These are phyloP conservation scores for Drosophila elegans DNA, from an alignment of 1,140 invertebrate genomes.

Conservation along the genomic window DNA sequence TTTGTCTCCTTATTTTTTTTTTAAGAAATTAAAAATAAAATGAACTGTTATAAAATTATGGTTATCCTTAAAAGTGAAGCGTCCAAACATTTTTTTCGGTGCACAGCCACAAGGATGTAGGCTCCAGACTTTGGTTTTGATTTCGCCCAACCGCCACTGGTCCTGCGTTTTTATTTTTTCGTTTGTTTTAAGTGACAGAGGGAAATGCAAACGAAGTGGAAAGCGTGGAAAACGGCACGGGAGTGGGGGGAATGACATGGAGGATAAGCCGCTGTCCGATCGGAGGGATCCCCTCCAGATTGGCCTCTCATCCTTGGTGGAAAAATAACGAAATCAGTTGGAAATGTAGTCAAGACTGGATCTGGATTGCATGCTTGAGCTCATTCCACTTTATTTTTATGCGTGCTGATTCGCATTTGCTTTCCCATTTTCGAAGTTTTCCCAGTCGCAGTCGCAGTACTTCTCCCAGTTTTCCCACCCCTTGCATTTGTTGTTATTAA, in stretches of 20 bases:
- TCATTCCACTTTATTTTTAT: constrained; percentile 5
- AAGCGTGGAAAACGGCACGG: constrained; percentile 6
- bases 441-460: not conserved
- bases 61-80: no score
- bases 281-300: constrained; percentile 11
- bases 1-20: no score
- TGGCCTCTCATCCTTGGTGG: not conserved
- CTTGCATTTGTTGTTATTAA: constrained; percentile 55
- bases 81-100: not conserved
- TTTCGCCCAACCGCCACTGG: constrained; percentile 8
- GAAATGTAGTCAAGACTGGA: constrained; percentile 5
- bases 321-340: constrained; percentile 16
- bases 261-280: constrained; percentile 8
- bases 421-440: constrained; percentile 34
- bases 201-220: constrained; percentile 52
- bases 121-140: constrained; percentile 33
- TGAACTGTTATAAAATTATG: no score
- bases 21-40: no score
- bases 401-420: constrained; percentile 31
- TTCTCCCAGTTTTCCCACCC: constrained; percentile 20
- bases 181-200: constrained; percentile 31
- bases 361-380: constrained; percentile 1
- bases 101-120: constrained; percentile 10
- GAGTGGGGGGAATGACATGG: not conserved
- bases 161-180: constrained; percentile 24